Conservation (phyloP, 2,113 vertebrate genomes). For the Bathybates hornii region DNA sequence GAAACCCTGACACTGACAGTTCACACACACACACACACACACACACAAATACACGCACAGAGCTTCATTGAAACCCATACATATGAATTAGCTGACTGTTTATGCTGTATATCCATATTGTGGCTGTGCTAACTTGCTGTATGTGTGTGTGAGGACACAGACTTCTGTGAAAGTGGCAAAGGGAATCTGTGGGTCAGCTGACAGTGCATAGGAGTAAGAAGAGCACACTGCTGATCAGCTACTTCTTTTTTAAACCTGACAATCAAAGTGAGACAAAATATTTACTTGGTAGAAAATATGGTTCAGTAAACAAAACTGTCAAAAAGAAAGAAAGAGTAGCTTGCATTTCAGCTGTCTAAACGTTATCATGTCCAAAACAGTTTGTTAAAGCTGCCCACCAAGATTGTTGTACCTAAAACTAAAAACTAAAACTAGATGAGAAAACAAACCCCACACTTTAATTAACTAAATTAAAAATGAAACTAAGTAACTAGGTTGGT, state of each 20-base stretch:
- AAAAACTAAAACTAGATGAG: background rate
- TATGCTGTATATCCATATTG: background rate
- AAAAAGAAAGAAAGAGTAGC: background rate
- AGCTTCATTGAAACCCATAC: background rate
- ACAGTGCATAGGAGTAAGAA: background rate
- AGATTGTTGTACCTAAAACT: background rate
- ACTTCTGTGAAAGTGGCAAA: background rate
- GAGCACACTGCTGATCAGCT: background rate
- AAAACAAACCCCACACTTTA: background rate
- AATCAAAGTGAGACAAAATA: background rate
- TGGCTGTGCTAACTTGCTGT: background rate
- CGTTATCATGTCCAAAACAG: background rate
- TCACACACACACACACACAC: background rate
- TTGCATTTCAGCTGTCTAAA: background rate
- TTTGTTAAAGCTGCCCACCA: background rate
- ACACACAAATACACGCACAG: background rate
- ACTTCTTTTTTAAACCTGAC: background rate
- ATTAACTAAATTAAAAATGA: background rate
- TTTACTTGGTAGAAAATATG: background rate
- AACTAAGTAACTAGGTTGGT: background rate
- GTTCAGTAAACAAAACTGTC: background rate
- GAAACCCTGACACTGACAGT: background rate
- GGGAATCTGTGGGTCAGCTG: background rate
- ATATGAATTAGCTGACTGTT: conserved; percentile 20
- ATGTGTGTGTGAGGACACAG: background rate